Conservation (phyloP, 2,797 vertebrate species). For the Pangasius krempfi region DNA sequence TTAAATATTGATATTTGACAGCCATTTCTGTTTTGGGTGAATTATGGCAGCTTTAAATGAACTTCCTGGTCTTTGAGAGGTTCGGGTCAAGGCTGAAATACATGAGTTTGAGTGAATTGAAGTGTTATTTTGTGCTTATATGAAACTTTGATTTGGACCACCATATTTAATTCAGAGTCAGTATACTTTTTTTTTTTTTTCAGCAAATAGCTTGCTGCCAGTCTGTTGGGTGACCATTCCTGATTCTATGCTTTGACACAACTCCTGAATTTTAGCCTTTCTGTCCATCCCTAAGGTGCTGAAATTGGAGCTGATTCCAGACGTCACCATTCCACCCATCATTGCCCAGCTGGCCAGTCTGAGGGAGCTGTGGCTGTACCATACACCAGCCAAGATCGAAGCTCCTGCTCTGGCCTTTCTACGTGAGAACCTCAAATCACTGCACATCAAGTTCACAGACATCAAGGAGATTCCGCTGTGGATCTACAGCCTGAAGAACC, state of each 20-base stretch:
- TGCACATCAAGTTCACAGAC: constrained; percentile 98
- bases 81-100: not conserved
- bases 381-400: constrained; percentile 96
- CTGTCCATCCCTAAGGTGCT: constrained; percentile 75
- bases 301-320: constrained; percentile 95
- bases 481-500: constrained; percentile 97
- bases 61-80: not conserved
- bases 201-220: not conserved
- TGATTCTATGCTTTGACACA: not conserved
- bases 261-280: not conserved
- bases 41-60: not conserved
- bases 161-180: not conserved
- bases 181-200: not conserved
- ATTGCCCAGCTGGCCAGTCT: constrained; percentile 94
- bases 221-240: not conserved
- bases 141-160: not conserved
- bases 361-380: constrained; percentile 96
- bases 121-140: not conserved
- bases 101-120: not conserved
- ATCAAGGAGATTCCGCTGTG: constrained; percentile 98
- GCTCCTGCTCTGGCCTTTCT: constrained; percentile 95
- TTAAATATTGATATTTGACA: not conserved
- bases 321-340: constrained; percentile 96
- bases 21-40: not conserved
- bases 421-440: constrained; percentile 89